Evolutionary conservation across 1,140 invertebrate species (phyloP), one percentile per base, ranked within the genome.

Genomic region (Carposina sasakii): DNA sequence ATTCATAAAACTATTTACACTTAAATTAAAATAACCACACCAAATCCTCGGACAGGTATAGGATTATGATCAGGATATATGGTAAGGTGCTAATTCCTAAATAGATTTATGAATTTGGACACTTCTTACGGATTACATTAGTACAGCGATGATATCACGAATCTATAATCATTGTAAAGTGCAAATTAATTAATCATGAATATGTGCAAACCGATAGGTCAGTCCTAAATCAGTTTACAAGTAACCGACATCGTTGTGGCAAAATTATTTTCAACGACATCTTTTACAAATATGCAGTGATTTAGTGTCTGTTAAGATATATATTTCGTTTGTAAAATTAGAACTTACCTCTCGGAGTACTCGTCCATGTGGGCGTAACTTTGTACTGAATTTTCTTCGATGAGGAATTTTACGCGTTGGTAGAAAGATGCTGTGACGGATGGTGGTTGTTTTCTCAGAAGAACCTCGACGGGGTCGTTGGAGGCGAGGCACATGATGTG

Each of bases 351-450:
- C 89, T 99, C 96, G 63, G 95, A 97, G 87, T 98, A 99, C 85
- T 98, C 95, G 85, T 97, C 95, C 87, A 94, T 93, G 72, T 97
- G 95, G 17, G 97, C 96, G 86, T 99, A 99, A 68, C 94, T 97
- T 85, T 99, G 98, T 20, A 99, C 97, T 49, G 96, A 97, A 78
- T 98, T 96, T 78, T 98, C 96, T 86, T 99, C 97, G 49, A 99
- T 97, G 45, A 99, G 90, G 85, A 99, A 99, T 73, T 97, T 97
- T 76, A 99, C 97, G 31, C 96, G 90, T 76, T 99, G 96, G 74
- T 98, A 99, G 85, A 99, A 99, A 1, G 97, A 97, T 4, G 96
- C 96, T 1, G 96, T 98, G 24, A 98, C 94, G 28, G 95, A 95
- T 8, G 97, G 96, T 1, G 97, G 96, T 68, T 99, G 96, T 86